These are phyloP conservation scores for Cinclus mexicanus DNA, from an alignment of 2,113 vertebrate species.

Conservation along the genomic window DNA sequence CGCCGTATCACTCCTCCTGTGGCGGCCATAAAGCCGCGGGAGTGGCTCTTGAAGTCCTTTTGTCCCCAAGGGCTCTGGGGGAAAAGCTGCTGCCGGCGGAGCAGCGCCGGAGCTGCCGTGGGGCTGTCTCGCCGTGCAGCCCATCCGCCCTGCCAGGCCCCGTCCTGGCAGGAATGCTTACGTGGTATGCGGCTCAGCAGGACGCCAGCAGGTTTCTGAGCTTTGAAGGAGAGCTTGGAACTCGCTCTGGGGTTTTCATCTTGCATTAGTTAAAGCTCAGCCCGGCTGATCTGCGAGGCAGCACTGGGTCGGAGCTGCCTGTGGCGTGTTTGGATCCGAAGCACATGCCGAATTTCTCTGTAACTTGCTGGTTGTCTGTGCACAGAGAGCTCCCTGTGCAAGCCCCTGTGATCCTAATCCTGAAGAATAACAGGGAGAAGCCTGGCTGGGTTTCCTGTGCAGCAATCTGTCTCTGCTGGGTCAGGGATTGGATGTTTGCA, in stretches of 20 bases:
- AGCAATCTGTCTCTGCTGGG: background rate
- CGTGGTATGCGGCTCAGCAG: slow-evolving; percentile 31
- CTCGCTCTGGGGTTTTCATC: background rate
- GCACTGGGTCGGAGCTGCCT: background rate
- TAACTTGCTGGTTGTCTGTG: background rate
- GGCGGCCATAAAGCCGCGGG: background rate
- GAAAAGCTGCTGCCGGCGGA: background rate
- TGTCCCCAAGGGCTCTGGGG: background rate
- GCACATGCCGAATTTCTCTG: background rate
- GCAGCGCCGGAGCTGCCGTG: fast-evolving
- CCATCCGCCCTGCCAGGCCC: background rate
- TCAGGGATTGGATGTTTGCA: background rate
- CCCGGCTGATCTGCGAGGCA: background rate
- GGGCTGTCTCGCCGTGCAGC: background rate
- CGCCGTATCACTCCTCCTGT: fast-evolving
- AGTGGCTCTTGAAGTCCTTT: background rate
- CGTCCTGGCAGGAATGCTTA: slow-evolving; percentile 26
- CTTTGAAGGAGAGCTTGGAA: background rate
- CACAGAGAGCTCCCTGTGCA: background rate
- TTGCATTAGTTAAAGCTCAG: background rate
- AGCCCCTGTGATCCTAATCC: background rate
- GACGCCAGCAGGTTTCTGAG: slow-evolving; percentile 20
- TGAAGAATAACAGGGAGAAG: slow-evolving; percentile 11
- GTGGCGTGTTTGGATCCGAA: background rate
- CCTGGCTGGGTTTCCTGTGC: background rate